Evolutionary conservation across 2,797 vertebrate species (phyloP).

Genomic region (Tympanoctomys barrerae): DNA sequence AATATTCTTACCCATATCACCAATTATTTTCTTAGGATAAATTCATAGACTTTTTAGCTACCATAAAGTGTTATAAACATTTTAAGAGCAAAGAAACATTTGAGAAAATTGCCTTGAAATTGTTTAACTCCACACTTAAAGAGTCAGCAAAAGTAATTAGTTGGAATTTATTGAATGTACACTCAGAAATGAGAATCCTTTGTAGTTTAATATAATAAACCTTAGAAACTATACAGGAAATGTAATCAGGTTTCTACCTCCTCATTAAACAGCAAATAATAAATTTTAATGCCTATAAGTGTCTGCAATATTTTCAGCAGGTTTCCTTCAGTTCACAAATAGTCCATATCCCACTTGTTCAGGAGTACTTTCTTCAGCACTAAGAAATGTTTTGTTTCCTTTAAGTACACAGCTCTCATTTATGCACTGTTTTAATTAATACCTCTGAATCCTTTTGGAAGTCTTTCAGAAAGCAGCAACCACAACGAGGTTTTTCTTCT

Average conservation of each 20-base stretch:
- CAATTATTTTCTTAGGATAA: conserved; percentile 29
- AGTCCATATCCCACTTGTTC: neutral
- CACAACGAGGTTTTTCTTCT: conserved; percentile 27
- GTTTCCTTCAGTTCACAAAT: conserved; percentile 40
- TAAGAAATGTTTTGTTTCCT: neutral
- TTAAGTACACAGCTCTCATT: conserved; percentile 33
- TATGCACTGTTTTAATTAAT: neutral
- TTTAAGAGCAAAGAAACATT: conserved; percentile 21
- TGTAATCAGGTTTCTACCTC: neutral
- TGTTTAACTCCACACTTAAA: neutral
- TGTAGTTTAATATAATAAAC: conserved; percentile 54
- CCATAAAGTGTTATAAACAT: neutral
- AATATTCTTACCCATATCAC: neutral
- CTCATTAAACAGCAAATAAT: conserved; percentile 41
- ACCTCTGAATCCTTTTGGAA: neutral
- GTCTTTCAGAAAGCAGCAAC: neutral
- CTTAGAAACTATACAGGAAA: conserved; percentile 10
- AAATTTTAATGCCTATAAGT: neutral
- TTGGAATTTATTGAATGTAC: neutral
- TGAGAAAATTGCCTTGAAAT: conserved; percentile 16
- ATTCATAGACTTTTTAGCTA: neutral
- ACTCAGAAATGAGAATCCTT: conserved; percentile 33
- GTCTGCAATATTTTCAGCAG: neutral
- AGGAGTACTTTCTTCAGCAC: conserved; percentile 23
- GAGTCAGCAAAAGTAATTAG: conserved; percentile 57